Base-by-base conservation (phyloP, 2,888 invertebrate genomes). In the Tridacna gigas region DNA sequence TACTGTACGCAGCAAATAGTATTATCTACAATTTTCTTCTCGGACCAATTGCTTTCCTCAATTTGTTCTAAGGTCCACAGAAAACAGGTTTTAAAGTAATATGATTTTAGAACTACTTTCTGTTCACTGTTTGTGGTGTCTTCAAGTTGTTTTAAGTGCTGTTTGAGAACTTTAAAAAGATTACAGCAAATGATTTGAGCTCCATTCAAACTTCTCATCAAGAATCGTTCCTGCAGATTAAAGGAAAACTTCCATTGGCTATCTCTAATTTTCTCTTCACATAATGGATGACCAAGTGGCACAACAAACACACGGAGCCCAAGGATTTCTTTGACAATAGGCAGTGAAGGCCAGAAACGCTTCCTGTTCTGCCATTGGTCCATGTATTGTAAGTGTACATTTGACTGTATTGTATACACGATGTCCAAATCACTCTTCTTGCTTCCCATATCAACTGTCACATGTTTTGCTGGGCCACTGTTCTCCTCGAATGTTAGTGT, bases 401-500 rank as follows among this genome's bases (percentile, higher is more conserved):
- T 47, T 18, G 15, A 48, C 37, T 45, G 71, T 20, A 71, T 71
- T 5, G 71, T 48, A 22, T 71, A 71, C 3, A 71, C 20, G 4
- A 48, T 22, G 20, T 71, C 71, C 25, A 71, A n/a, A 47, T 71
- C 71, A 45, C 18, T 26, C 25, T 71, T 71, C 20, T 47, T 47
- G 20, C 47, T 71, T 48, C 71, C 71, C 71, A 71, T 71, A 13
- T 45, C 45, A 71, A 71, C 0, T 47, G 48, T 71, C 3, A 9
- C 71, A 47, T 71, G 71, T 22, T 71, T 71, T 47, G 71, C 71
- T 28, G 71, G 71, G n/a, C 71, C 71, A 48, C 48, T 71, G 25
- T 45, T 47, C n/a, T 71, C 71, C 48, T 71, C 47, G 0, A 28
- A 5, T 47, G 12, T 47, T 20, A 71, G 48, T 9, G 48, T 47